A percentile compares a stretch with the other conserved stretches of the same genome.
Evolutionary conservation across 1,140 invertebrate genomes (phyloP).

Genomic region (Alviniconcha marisindica): DNA sequence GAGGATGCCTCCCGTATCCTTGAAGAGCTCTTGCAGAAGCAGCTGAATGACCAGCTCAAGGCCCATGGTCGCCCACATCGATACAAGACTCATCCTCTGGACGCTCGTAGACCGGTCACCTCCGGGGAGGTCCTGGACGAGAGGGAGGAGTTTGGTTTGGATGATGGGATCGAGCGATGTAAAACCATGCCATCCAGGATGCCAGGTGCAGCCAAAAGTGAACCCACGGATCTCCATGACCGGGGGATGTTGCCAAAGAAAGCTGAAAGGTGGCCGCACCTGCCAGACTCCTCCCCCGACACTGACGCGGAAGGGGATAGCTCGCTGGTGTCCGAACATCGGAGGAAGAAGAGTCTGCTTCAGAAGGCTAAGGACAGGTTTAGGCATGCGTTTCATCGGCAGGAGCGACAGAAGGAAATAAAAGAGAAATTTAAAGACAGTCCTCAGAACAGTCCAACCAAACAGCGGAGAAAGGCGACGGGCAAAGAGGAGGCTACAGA

Average conservation of each 20-base stretch:
- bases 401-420: constrained; percentile 46
- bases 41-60: constrained; percentile 34
- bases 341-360: constrained; percentile 60
- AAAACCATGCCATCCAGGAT: constrained; percentile 40
- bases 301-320: constrained; percentile 49
- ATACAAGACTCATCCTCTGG: constrained; percentile 40
- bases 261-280: no score
- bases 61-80: constrained; percentile 21
- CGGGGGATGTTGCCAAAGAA: not conserved
- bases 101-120: constrained; percentile 1
- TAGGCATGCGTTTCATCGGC: constrained; percentile 45
- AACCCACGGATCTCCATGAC: constrained; percentile 12
- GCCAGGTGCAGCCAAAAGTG: constrained; percentile 34
- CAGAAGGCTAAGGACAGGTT: constrained; percentile 57
- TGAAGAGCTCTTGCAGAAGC: constrained; percentile 55
- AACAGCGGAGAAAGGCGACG: constrained; percentile 34
- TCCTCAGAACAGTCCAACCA: constrained; percentile 38
- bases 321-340: constrained; percentile 5
- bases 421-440: constrained; percentile 30
- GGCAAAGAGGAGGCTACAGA: not conserved
- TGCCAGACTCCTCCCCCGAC: no score
- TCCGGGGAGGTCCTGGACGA: constrained; percentile 29
- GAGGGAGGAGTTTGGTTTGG: constrained; percentile 20
- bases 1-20: constrained; percentile 56
- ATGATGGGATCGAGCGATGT: constrained; percentile 5